Conservation (phyloP, 1,140 invertebrate species). For the Plodia interpunctella region DNA sequence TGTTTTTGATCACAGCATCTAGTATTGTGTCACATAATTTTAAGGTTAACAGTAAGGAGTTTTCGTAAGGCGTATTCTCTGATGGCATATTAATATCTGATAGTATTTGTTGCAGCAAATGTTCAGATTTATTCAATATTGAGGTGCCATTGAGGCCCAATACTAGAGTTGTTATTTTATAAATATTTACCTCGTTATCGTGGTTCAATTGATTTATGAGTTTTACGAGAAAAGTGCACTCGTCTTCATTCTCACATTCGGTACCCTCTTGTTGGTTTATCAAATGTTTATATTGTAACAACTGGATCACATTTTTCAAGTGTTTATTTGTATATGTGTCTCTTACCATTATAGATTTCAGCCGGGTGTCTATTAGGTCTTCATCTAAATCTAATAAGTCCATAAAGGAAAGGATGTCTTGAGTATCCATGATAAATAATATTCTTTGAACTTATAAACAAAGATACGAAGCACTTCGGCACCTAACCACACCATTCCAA, state of each 20-base stretch:
- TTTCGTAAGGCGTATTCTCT: constrained; percentile 1
- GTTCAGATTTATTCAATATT: constrained; percentile 51
- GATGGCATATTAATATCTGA: constrained; percentile 30
- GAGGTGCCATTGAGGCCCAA: constrained; percentile 42
- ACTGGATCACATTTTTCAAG: constrained; percentile 37
- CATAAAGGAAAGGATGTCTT: constrained; percentile 51
- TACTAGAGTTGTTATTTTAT: constrained; percentile 44
- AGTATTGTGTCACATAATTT: constrained; percentile 51
- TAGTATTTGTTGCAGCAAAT: constrained; percentile 62
- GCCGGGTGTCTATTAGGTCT: constrained; percentile 46
- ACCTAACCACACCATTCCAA: not conserved
- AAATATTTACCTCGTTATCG: constrained; percentile 41
- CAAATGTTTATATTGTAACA: constrained; percentile 58
- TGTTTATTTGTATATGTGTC: constrained; percentile 39
- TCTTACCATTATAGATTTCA: constrained; percentile 43
- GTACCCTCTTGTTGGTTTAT: constrained; percentile 49
- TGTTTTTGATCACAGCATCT: constrained; percentile 35
- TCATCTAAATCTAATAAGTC: constrained; percentile 63
- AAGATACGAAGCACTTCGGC: not conserved
- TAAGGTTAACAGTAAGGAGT: constrained; percentile 25
- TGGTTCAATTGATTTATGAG: constrained; percentile 35
- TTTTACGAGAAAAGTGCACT: constrained; percentile 49
- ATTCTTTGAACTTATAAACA: not conserved
- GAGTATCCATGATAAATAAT: constrained; percentile 23
- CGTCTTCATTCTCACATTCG: constrained; percentile 53